A percentile compares a stretch with the other conserved stretches of the same genome.
Conservation (phyloP, 2,113 vertebrate genomes). For the Tachycineta bicolor region DNA sequence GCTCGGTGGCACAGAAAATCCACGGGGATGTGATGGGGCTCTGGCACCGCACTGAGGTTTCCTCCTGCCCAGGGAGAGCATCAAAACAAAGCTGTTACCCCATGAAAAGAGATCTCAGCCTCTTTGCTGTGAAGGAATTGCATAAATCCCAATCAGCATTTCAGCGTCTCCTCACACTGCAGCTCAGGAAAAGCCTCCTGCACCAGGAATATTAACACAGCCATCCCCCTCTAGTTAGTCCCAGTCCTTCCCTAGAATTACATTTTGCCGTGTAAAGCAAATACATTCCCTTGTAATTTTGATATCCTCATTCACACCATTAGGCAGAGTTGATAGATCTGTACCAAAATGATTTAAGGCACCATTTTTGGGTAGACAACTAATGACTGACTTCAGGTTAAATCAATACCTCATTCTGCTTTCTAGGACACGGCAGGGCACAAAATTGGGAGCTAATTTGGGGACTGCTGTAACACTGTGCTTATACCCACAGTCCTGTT, state of each 20-base stretch:
- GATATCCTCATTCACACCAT: background rate
- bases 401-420: background rate
- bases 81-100: background rate
- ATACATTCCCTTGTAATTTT: background rate
- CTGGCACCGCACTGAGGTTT: constrained; percentile 64
- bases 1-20: constrained; percentile 48
- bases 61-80: constrained; percentile 54
- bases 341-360: background rate
- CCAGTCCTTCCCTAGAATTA: background rate
- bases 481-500: rapidly evolving
- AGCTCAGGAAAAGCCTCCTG: background rate
- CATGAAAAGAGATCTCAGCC: background rate
- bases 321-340: background rate
- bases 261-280: background rate
- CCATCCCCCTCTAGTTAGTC: background rate
- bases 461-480: background rate
- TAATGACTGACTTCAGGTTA: background rate
- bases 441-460: background rate
- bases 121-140: background rate
- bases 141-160: background rate
- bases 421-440: background rate
- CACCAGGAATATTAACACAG: background rate
- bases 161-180: background rate
- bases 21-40: constrained; percentile 34
- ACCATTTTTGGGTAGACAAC: background rate